Percentiles rank a stretch among this genome's conserved stretches.
phyloP scores from a whole-genome alignment of 23 tunicate genomes.

The Styela clava region DNA sequence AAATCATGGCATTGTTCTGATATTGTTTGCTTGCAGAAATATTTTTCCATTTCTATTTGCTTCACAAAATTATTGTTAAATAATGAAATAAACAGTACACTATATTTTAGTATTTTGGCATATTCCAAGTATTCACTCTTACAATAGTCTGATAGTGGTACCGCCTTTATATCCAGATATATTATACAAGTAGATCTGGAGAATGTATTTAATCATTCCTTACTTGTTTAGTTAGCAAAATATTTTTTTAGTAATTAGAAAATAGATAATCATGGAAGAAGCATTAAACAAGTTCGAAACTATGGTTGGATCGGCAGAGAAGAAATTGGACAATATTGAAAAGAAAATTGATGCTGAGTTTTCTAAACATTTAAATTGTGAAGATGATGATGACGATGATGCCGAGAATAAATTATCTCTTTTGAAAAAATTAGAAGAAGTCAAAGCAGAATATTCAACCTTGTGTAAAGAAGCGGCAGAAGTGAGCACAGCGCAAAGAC shows the following conservation, averaged over 20 bases:
- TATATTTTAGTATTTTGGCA: too few relatives aligned
- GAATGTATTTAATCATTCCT: background rate
- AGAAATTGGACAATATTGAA: slow-evolving; percentile 19
- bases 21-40: too few relatives aligned
- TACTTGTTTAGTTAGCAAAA: background rate
- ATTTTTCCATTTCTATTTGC: too few relatives aligned
- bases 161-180: too few relatives aligned
- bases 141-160: too few relatives aligned
- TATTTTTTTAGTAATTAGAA: background rate
- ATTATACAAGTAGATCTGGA: too few relatives aligned
- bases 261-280: slow-evolving; percentile 13
- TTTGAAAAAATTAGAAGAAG: slow-evolving; percentile 24
- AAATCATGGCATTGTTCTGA: too few relatives aligned
- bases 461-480: slow-evolving; percentile 52
- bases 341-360: slow-evolving; percentile 21
- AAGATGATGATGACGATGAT: slow-evolving; percentile 8
- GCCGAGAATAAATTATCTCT: background rate
- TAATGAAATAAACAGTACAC: too few relatives aligned
- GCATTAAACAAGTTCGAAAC: slow-evolving; percentile 20
- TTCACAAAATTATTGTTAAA: too few relatives aligned
- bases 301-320: slow-evolving; percentile 28
- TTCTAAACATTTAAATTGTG: slow-evolving; percentile 6
- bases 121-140: too few relatives aligned
- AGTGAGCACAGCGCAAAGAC: slow-evolving; percentile 45
- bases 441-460: slow-evolving; percentile 41